Evolutionary conservation across 2,797 vertebrate genomes (phyloP).

Genomic region (Gymnothorax reevesii): DNA sequence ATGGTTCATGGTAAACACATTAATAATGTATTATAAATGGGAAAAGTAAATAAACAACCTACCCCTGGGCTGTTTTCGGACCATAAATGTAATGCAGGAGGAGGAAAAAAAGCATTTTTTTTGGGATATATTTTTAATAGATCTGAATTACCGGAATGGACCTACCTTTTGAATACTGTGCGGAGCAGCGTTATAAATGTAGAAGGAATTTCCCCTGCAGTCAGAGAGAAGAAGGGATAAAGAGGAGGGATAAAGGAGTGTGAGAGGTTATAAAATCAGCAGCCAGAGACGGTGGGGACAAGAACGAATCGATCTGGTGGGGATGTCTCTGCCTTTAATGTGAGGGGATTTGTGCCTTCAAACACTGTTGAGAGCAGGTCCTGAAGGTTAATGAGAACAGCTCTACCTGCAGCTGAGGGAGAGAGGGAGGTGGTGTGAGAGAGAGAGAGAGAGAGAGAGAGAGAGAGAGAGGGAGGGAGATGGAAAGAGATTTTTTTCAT

Average conservation of each 20-base stretch:
- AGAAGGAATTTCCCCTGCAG: background rate
- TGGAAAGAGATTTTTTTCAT: background rate
- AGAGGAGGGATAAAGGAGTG: background rate
- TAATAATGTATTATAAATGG: slow-evolving; percentile 1
- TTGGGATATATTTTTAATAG: background rate
- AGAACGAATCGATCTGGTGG: background rate
- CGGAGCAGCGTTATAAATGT: background rate
- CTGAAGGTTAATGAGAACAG: slow-evolving; percentile 16
- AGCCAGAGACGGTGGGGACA: background rate
- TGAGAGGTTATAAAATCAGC: background rate
- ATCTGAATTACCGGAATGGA: background rate
- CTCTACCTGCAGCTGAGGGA: background rate
- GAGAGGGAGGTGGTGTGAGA: background rate
- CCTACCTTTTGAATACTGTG: background rate
- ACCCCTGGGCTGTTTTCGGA: background rate
- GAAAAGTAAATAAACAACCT: background rate
- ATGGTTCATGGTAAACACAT: background rate
- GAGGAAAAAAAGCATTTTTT: background rate
- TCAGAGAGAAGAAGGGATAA: background rate
- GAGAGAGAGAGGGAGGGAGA: background rate
- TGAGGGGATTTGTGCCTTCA: background rate
- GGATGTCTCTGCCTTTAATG: background rate
- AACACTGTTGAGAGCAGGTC: background rate
- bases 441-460: background rate
- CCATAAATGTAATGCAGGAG: background rate